Evolutionary conservation across 2,797 vertebrate genomes (phyloP), one percentile per base, ranked within the genome.

Genomic region (Danio aesculapii): DNA sequence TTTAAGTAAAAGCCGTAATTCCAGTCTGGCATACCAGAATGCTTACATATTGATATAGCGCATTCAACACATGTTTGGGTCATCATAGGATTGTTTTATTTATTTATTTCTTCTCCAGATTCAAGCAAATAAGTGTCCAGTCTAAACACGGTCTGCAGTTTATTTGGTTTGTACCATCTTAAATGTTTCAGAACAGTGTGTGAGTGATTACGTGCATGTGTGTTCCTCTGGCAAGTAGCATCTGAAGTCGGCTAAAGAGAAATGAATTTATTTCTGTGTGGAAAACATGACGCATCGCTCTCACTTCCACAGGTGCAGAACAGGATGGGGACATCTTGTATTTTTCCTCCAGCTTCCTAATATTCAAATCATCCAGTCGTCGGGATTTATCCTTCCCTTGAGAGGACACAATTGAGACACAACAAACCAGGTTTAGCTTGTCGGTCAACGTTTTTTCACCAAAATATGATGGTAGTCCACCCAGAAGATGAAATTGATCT

Each of bases 241-340:
- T 52, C 52, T 76, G 13, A 67, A 77, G 14, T 68, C 44, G 5
- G 13, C 8, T 17, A 59, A 74, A 49, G 50, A 57, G 16, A 72
- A 64, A 59, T 49, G 0, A 43, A 69, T 81, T 76, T 84, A 77
- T 81, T 84, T 84, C 68, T 77, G 67, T 73, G 55, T 85, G 84
- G 84, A 82, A 85, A 85, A 85, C 68, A 83, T 76, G 39, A 55
- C 68, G n/a, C 67, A 16, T 8, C 10, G 5, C n/a, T 81, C 41
- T 72, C 4, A 49, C 21, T 67, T 81, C 41, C 53, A 81, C 75
- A 81, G 66, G 63, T 79, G 76, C 73, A 72, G 59, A 41, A 79
- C 81, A 75, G 46, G 41, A 69, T 17, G 19, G 71, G 71, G 72
- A 83, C 75, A 79, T 79, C 44, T 74, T 58, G 70, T 61, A 55